Conservation (phyloP, 2,888 invertebrate genomes). For the Acrocyrtus sp. region DNA sequence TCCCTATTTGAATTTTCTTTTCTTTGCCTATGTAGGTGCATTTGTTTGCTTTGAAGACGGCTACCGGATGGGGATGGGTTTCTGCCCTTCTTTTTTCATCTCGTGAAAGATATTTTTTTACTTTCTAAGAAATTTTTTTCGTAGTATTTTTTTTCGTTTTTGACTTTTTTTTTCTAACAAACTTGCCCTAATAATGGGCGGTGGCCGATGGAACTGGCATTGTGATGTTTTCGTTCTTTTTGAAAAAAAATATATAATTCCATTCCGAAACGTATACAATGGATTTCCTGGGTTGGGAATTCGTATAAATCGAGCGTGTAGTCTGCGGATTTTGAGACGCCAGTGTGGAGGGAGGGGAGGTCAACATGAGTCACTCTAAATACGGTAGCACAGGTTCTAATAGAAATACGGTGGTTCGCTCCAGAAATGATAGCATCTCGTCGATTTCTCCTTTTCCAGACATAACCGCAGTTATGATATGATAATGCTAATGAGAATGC, state of each 20-base stretch:
- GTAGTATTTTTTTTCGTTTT: too few species aligned
- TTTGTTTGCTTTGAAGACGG: not conserved
- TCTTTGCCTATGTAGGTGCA: too few species aligned
- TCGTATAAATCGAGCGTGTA: too few species aligned
- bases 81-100: not conserved
- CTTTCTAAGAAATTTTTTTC: not conserved
- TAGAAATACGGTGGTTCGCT: too few species aligned
- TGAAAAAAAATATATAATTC: not conserved
- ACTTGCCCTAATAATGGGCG: not conserved
- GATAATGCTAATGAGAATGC: not conserved
- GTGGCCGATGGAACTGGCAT: too few species aligned
- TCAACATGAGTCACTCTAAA: not conserved
- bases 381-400: not conserved
- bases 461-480: not conserved
- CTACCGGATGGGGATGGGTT: slow-evolving; percentile 3
- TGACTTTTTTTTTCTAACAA: not conserved
- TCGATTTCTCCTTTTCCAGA: not conserved
- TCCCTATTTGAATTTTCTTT: too few species aligned
- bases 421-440: not conserved
- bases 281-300: not conserved
- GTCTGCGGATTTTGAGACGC: not conserved
- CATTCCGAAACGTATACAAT: not conserved
- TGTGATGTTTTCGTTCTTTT: not conserved
- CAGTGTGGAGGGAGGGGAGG: not conserved
- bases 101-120: not conserved